These are phyloP conservation scores for Drosophila athabasca DNA, from an alignment of 1,140 invertebrate genomes.

Conservation along the genomic window DNA sequence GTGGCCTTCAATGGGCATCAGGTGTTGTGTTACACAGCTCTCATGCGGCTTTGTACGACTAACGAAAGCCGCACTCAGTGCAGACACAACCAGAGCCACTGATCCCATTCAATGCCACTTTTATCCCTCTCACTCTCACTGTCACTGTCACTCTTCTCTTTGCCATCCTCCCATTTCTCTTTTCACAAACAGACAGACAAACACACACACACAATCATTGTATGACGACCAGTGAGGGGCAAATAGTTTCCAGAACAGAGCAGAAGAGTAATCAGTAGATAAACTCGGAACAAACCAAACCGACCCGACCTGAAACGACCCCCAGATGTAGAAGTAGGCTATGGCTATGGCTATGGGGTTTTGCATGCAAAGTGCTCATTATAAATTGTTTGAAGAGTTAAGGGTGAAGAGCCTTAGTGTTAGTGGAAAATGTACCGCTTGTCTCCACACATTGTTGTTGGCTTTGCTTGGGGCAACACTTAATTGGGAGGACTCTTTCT, in stretches of 20 bases:
- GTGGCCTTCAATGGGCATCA: constrained; percentile 72
- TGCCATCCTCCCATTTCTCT: too few species aligned
- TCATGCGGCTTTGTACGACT: constrained; percentile 56
- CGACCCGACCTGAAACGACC: not conserved
- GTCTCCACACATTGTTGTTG: too few species aligned
- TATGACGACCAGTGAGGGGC: constrained; percentile 18
- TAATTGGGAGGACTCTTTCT: too few species aligned
- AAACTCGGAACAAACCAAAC: not conserved
- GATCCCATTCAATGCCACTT: constrained; percentile 78
- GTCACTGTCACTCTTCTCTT: too few species aligned
- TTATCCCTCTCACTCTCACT: constrained; percentile 33
- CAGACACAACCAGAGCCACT: constrained; percentile 78
- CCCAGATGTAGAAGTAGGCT: not conserved
- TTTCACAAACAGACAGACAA: constrained; percentile 6
- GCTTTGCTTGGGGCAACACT: too few species aligned
- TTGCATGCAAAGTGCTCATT: constrained; percentile 71
- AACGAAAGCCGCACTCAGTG: constrained; percentile 68
- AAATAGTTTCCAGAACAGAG: constrained; percentile 14
- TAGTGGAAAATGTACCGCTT: too few species aligned
- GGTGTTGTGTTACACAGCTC: constrained; percentile 76
- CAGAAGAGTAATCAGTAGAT: constrained; percentile 3
- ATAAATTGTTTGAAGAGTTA: constrained; percentile 47
- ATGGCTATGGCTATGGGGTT: constrained; percentile 25
- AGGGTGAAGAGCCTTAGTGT: not conserved
- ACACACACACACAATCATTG: too few species aligned